These are phyloP conservation scores for Lordiphosa collinella DNA, from an alignment of 1,140 invertebrate species.

Conservation along the genomic window DNA sequence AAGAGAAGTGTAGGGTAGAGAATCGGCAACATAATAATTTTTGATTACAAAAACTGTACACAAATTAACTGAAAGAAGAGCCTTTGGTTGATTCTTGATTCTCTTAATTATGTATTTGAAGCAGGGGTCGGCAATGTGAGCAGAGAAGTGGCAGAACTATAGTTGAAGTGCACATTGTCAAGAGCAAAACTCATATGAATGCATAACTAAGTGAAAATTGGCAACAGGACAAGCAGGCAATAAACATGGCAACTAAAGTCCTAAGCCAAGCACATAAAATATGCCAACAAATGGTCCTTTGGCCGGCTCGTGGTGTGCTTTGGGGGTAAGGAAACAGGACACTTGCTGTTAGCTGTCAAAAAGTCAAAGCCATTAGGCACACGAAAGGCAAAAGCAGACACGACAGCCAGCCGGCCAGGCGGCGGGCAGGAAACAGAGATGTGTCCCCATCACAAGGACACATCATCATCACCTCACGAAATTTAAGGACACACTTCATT, in stretches of 20 bases:
- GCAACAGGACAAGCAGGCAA: conserved; percentile 36
- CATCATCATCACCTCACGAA: conserved; percentile 12
- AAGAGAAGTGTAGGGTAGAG: too few relatives aligned
- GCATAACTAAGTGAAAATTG: conserved; percentile 38
- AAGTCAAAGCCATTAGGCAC: conserved; percentile 76
- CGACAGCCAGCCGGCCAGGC: not conserved
- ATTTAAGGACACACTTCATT: conserved; percentile 44
- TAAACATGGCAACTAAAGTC: conserved; percentile 57
- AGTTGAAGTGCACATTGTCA: not conserved
- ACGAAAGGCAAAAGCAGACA: conserved; percentile 9
- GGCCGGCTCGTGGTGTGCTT: not conserved
- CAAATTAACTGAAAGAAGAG: too few relatives aligned
- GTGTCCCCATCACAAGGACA: conserved; percentile 1
- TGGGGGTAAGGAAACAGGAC: conserved; percentile 11
- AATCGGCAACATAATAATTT: too few relatives aligned
- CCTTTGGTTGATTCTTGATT: too few relatives aligned
- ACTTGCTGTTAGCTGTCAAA: conserved; percentile 64
- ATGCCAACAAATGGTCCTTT: conserved; percentile 52
- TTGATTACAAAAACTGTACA: too few relatives aligned
- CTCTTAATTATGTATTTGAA: too few relatives aligned
- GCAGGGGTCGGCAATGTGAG: too few relatives aligned
- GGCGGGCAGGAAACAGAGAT: conserved; percentile 4
- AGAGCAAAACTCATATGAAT: conserved; percentile 1
- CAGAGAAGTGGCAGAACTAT: not conserved
- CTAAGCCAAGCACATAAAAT: conserved; percentile 63